Percentiles rank a stretch among this genome's conserved stretches.
These are phyloP conservation scores for Ips typographus DNA, from an alignment of 1,140 invertebrate species.

Conservation along the genomic window DNA sequence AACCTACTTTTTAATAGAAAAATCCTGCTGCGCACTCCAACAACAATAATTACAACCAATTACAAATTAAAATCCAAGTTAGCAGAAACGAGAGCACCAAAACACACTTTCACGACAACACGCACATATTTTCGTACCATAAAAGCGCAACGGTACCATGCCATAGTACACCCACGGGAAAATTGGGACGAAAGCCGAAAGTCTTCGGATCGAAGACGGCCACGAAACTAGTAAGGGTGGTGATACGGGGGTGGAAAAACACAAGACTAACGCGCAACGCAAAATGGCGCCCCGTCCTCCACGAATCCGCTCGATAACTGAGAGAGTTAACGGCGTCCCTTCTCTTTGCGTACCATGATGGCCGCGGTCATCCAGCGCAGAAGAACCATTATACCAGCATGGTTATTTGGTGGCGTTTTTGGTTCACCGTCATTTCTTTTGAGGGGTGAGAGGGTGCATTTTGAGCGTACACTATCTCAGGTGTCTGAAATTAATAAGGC, in stretches of 20 bases:
- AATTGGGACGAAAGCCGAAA: background rate
- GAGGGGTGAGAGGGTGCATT: no score
- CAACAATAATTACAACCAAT: slow-evolving; percentile 1
- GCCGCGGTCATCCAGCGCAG: slow-evolving; percentile 11
- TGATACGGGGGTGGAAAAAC: background rate
- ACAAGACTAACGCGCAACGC: background rate
- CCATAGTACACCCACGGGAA: background rate
- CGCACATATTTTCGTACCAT: background rate
- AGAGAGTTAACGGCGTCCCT: slow-evolving; percentile 13
- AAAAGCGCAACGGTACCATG: background rate
- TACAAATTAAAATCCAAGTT: background rate
- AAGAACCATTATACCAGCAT: slow-evolving; percentile 1
- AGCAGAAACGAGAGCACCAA: slow-evolving; percentile 1
- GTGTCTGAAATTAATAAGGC: no score
- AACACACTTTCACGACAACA: slow-evolving; percentile 13
- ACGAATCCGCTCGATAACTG: slow-evolving; percentile 20
- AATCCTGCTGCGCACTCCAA: background rate
- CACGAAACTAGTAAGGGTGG: background rate
- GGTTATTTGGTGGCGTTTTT: background rate
- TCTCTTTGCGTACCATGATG: slow-evolving; percentile 11
- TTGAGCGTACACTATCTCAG: no score
- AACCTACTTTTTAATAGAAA: no score
- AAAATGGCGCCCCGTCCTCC: slow-evolving; percentile 15
- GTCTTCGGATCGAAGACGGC: background rate
- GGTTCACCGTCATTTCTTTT: no score